Conservation (phyloP, 92 coral and sea anemone species). For the Meandrina meandrites region DNA sequence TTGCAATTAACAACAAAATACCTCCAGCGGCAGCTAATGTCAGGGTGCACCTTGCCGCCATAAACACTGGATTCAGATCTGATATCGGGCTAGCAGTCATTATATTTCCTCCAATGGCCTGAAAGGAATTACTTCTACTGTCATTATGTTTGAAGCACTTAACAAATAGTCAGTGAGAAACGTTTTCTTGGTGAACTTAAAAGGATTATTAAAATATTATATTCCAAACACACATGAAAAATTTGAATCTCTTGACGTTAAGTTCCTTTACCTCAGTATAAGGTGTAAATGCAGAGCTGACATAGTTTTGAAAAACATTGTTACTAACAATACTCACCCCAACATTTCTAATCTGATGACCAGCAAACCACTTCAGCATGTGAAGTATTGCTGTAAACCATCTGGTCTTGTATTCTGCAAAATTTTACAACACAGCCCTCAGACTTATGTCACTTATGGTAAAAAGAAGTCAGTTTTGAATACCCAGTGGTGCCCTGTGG, state of each 20-base stretch:
- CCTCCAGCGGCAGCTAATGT: conserved; percentile 78
- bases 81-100: conserved; percentile 94
- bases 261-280: background rate
- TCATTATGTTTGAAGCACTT: background rate
- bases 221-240: background rate
- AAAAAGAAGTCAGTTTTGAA: too few relatives aligned
- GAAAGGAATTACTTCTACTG: background rate
- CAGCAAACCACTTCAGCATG: conserved; percentile 90
- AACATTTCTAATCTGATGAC: conserved; percentile 84
- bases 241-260: background rate
- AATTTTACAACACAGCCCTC: background rate
- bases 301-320: too few relatives aligned
- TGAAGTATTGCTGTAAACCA: conserved; percentile 72
- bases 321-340: conserved; percentile 54
- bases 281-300: too few relatives aligned
- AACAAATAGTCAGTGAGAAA: background rate
- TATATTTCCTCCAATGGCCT: conserved; percentile 90
- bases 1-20: too few relatives aligned
- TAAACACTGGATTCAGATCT: conserved; percentile 82
- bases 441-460: background rate
- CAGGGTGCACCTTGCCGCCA: conserved; percentile 78
- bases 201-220: background rate
- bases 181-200: background rate
- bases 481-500: too few relatives aligned
- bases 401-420: conserved; percentile 77